Evolutionary conservation across 2,113 vertebrate genomes (phyloP).

Genomic region (Oreochromis niloticus): DNA sequence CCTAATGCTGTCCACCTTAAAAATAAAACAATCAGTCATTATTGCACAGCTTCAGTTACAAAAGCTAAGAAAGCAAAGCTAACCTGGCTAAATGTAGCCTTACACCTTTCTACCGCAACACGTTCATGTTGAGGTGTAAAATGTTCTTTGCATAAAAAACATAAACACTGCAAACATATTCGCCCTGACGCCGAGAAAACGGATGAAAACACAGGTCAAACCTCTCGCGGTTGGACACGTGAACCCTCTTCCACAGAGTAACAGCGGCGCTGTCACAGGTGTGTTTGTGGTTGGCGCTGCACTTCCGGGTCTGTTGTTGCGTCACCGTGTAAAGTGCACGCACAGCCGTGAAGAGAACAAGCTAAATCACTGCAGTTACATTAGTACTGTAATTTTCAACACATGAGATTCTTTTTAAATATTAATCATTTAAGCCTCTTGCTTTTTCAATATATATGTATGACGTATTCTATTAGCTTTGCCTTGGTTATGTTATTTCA

Average conservation of each 20-base stretch:
- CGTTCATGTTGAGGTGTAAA: background rate
- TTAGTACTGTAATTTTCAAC: background rate
- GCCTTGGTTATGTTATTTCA: background rate
- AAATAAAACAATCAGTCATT: background rate
- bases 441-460: background rate
- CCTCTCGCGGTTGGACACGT: constrained; percentile 86
- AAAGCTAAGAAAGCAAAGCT: background rate
- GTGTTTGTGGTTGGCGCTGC: constrained; percentile 24
- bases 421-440: rapidly evolving
- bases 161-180: background rate
- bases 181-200: background rate
- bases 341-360: background rate
- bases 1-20: background rate
- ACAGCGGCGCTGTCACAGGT: background rate
- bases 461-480: background rate
- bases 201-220: background rate
- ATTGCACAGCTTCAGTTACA: background rate
- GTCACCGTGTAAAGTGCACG: background rate
- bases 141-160: background rate
- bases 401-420: background rate
- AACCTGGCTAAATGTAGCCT: background rate
- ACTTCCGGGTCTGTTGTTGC: constrained; percentile 22
- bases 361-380: background rate
- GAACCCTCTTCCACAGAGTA: constrained; percentile 74
- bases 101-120: background rate